Evolutionary conservation across 2,113 vertebrate species (phyloP).

Genomic region (Ceratotherium simum): DNA sequence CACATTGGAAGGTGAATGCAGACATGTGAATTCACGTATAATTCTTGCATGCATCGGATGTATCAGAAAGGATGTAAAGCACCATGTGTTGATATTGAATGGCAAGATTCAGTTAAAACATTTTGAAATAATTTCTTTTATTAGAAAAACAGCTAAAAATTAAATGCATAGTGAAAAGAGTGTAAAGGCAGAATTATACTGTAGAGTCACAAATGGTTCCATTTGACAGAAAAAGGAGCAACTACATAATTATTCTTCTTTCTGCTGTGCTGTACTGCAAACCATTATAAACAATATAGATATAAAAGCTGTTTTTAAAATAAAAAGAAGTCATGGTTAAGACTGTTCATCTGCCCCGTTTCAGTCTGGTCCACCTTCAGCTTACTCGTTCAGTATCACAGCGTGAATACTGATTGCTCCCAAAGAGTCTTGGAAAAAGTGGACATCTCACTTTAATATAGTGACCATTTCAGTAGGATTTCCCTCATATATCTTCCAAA

Average conservation of each 20-base stretch:
- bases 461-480: background rate
- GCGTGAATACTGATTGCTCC: background rate
- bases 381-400: background rate
- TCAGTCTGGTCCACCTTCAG: background rate
- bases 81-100: background rate
- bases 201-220: background rate
- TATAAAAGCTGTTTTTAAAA: background rate
- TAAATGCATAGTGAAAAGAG: background rate
- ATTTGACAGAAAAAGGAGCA: background rate
- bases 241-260: background rate
- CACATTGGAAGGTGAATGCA: background rate
- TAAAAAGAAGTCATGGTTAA: background rate
- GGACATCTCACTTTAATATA: background rate
- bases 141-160: background rate
- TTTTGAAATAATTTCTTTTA: conserved; percentile 29
- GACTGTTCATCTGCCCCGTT: background rate
- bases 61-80: background rate
- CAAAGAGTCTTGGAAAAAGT: background rate
- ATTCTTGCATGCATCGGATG: background rate
- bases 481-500: background rate
- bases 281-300: background rate
- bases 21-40: background rate
- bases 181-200: background rate
- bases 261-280: background rate
- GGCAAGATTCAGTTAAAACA: background rate